Conservation (phyloP, 2,888 invertebrate species). For the Cosmopolites sordidus region DNA sequence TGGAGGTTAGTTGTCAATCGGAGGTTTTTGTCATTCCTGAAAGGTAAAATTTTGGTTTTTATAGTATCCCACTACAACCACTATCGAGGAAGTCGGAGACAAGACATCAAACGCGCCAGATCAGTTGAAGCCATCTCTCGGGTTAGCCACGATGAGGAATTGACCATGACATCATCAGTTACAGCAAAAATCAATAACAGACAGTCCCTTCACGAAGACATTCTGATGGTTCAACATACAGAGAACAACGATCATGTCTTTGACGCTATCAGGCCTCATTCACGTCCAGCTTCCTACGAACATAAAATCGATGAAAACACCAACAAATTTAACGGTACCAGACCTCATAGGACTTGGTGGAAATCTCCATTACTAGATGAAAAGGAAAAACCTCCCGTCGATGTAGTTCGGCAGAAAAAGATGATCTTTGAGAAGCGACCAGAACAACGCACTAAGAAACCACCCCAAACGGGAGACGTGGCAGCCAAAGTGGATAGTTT, state of each 20-base stretch:
- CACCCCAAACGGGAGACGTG: constrained; percentile 57
- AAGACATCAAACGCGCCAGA: constrained; percentile 75
- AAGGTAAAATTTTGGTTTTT: neutral
- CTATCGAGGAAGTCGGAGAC: constrained; percentile 49
- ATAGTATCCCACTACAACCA: constrained; percentile 41
- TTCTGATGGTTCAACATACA: constrained; percentile 41
- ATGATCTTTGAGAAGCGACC: constrained; percentile 75
- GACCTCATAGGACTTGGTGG: constrained; percentile 56
- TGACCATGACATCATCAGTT: constrained; percentile 16
- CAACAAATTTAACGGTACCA: constrained; percentile 14
- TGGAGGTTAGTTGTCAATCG: constrained; percentile 1
- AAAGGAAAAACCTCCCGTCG: constrained; percentile 80
- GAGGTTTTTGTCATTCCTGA: neutral
- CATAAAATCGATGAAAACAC: constrained; percentile 20
- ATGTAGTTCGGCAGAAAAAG: constrained; percentile 81
- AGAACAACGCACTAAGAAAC: constrained; percentile 52
- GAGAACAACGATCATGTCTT: constrained; percentile 4
- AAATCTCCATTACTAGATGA: constrained; percentile 64
- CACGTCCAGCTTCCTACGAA: constrained; percentile 9
- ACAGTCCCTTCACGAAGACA: constrained; percentile 52
- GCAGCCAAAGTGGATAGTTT: constrained; percentile 62
- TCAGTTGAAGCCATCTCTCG: constrained; percentile 80
- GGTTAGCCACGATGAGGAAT: constrained; percentile 42
- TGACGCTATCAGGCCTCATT: constrained; percentile 11
- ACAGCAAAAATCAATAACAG: constrained; percentile 34